A percentile compares a stretch with the other conserved stretches of the same genome.
Evolutionary conservation across 2,113 vertebrate species (phyloP).

Genomic region (Xiphophorus couchianus): DNA sequence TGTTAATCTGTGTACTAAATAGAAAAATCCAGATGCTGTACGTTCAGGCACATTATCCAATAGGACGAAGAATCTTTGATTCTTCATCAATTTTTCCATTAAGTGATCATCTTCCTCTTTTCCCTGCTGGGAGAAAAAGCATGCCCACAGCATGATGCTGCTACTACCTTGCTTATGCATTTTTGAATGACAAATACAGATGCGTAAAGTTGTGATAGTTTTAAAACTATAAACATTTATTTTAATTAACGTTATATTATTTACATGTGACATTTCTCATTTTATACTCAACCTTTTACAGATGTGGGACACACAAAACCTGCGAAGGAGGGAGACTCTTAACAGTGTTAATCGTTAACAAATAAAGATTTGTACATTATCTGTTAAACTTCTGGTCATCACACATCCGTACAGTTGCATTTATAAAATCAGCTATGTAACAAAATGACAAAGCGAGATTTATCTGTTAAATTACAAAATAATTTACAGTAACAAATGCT

Average conservation of each 20-base stretch:
- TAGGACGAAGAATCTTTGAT: background rate
- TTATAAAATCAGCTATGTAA: conserved; percentile 70
- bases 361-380: conserved; percentile 65
- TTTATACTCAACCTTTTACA: conserved; percentile 26
- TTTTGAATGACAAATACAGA: background rate
- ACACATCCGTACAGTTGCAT: conserved; percentile 69
- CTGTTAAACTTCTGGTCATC: conserved; percentile 58
- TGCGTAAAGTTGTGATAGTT: conserved; percentile 12
- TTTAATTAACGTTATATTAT: conserved; percentile 72
- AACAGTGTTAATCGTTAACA: conserved; percentile 66
- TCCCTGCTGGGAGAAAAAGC: background rate
- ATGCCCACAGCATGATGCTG: background rate
- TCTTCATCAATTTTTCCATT: background rate
- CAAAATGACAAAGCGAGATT: conserved; percentile 65
- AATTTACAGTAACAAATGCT: conserved; percentile 78
- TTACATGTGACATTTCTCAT: conserved; percentile 51
- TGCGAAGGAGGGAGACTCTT: conserved; percentile 55
- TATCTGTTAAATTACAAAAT: conserved; percentile 79
- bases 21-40: background rate
- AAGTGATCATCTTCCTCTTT: background rate
- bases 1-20: no score
- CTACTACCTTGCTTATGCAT: background rate
- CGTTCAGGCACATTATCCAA: background rate
- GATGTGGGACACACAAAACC: conserved; percentile 68
- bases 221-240: conserved; percentile 71